Conservation (phyloP, 2,888 invertebrate genomes). For the Clitarchus hookeri region DNA sequence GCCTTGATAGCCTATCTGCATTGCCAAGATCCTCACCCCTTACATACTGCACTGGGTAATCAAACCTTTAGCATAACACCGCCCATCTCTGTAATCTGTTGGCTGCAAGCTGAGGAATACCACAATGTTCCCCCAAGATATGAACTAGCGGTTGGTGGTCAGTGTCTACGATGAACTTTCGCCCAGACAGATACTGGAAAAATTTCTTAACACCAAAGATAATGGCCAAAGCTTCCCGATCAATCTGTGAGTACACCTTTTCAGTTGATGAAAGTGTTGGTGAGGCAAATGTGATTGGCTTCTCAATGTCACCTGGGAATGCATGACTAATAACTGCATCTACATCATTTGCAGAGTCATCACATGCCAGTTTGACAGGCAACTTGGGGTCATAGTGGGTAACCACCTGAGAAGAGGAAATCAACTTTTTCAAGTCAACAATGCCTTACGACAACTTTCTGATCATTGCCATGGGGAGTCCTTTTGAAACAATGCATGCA, state of each 20-base stretch:
- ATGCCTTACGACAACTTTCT: no score
- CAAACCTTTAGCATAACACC: constrained; percentile 48
- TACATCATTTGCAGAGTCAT: constrained; percentile 46
- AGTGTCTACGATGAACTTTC: constrained; percentile 48
- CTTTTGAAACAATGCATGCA: no score
- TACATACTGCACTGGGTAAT: constrained; percentile 43
- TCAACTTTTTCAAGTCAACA: no score
- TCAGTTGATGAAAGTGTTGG: constrained; percentile 44
- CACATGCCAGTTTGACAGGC: constrained; percentile 48
- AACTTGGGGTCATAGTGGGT: background rate
- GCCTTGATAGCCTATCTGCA: constrained; percentile 35
- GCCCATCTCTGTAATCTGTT: constrained; percentile 49
- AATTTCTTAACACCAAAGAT: constrained; percentile 46
- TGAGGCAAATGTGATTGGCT: no score
- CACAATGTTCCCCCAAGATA: constrained; percentile 49
- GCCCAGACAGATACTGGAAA: constrained; percentile 44
- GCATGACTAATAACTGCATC: constrained; percentile 47
- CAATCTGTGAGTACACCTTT: constrained; percentile 46
- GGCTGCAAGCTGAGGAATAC: no score
- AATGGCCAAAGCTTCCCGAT: constrained; percentile 46
- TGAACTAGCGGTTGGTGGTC: constrained; percentile 52
- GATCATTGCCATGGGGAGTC: no score
- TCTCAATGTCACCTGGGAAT: constrained; percentile 40
- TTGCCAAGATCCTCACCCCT: no score
- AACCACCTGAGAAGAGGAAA: background rate